Percentiles rank a stretch among this genome's conserved stretches.
These are phyloP conservation scores for Drosophila mettleri DNA, from an alignment of 2,888 invertebrate genomes.

Conservation along the genomic window DNA sequence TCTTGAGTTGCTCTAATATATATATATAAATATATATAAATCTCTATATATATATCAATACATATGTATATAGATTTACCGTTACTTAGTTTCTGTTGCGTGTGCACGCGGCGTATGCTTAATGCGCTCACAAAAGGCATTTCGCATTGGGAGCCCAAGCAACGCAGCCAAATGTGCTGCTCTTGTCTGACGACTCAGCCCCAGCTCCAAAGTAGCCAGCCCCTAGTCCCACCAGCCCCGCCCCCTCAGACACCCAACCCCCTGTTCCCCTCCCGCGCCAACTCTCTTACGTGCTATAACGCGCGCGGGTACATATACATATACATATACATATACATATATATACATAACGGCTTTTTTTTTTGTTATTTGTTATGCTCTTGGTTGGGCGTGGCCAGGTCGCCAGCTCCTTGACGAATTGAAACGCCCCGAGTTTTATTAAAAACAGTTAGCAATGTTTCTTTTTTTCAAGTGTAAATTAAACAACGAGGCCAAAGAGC, in stretches of 20 bases:
- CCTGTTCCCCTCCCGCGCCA: neutral
- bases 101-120: slow-evolving; percentile 59
- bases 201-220: neutral
- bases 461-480: slow-evolving; percentile 22
- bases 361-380: slow-evolving; percentile 3
- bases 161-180: slow-evolving; percentile 1
- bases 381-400: slow-evolving; percentile 53
- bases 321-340: neutral
- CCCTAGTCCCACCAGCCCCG: neutral
- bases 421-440: slow-evolving; percentile 24
- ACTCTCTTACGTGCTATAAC: slow-evolving; percentile 1
- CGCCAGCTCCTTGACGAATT: slow-evolving; percentile 23
- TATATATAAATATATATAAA: slow-evolving; percentile 1
- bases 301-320: slow-evolving; percentile 9
- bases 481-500: neutral
- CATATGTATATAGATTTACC: neutral
- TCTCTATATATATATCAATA: neutral
- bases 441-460: slow-evolving; percentile 16
- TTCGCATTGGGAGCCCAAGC: slow-evolving; percentile 11
- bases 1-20: slow-evolving; percentile 32
- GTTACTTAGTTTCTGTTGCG: slow-evolving; percentile 8
- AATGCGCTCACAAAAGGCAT: slow-evolving; percentile 59
- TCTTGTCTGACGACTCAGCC: slow-evolving; percentile 14
- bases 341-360: neutral
- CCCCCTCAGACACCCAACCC: neutral